These are phyloP conservation scores for Nylanderia fulva DNA, from an alignment of 1,140 invertebrate species.

Conservation along the genomic window DNA sequence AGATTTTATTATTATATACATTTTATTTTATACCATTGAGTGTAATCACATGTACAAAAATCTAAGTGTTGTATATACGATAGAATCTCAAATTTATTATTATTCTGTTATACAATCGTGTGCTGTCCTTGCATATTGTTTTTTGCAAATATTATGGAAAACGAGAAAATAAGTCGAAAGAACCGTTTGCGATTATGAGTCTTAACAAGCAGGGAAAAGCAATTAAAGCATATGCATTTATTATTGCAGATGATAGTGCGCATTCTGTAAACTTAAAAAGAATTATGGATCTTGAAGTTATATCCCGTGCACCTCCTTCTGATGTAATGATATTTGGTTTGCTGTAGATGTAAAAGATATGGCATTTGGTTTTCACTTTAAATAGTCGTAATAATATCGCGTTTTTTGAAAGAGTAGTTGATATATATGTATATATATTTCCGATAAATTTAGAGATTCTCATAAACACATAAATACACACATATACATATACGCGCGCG, in stretches of 20 bases:
- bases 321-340: conserved; percentile 25
- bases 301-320: conserved; percentile 28
- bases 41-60: conserved; percentile 25
- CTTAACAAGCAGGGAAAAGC: background rate
- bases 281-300: background rate
- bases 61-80: no score
- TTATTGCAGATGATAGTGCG: conserved; percentile 45
- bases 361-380: conserved; percentile 46
- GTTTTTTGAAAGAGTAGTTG: background rate
- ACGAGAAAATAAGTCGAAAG: background rate
- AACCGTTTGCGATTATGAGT: background rate
- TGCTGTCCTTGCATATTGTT: background rate
- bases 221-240: conserved; percentile 37
- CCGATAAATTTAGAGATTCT: conserved; percentile 13
- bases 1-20: conserved; percentile 22
- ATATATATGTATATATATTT: conserved; percentile 9
- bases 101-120: background rate
- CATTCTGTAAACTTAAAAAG: conserved; percentile 10
- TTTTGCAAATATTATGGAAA: background rate
- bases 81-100: conserved; percentile 15
- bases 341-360: conserved; percentile 13
- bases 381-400: background rate
- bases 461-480: background rate
- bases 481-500: background rate
- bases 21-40: background rate